These are phyloP conservation scores for Lagorchestes hirsutus DNA, from an alignment of 2,797 vertebrate genomes.

Conservation along the genomic window DNA sequence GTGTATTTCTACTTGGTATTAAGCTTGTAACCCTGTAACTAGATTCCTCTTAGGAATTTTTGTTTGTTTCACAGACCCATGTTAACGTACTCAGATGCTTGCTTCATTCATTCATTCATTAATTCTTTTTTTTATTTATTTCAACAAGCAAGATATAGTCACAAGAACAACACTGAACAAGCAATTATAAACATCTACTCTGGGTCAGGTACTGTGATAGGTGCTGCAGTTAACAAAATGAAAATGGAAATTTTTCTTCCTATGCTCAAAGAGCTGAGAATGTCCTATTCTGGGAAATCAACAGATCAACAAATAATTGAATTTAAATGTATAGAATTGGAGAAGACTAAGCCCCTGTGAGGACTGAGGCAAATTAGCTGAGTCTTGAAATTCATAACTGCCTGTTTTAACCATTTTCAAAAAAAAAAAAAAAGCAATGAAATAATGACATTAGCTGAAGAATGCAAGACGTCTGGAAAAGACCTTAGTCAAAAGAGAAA, in stretches of 20 bases:
- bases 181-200: not conserved
- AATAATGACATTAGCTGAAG: not conserved
- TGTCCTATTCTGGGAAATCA: not conserved
- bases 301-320: not conserved
- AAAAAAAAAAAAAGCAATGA: not conserved
- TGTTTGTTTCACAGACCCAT: not conserved
- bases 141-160: too few relatives aligned
- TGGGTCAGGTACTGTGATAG: not conserved
- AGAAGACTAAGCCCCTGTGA: not conserved
- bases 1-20: not conserved
- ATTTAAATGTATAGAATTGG: not conserved
- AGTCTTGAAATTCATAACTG: not conserved
- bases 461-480: not conserved
- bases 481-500: not conserved
- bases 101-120: not conserved
- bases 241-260: not conserved
- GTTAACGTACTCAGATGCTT: not conserved
- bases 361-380: not conserved
- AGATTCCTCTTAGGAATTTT: not conserved
- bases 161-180: too few relatives aligned
- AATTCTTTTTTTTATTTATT: not conserved
- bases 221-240: not conserved
- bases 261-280: not conserved
- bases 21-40: not conserved
- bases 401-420: not conserved